A percentile compares a stretch with the other conserved stretches of the same genome.
phyloP scores from a whole-genome alignment of 2,797 vertebrate species.

The Chanos chanos region DNA sequence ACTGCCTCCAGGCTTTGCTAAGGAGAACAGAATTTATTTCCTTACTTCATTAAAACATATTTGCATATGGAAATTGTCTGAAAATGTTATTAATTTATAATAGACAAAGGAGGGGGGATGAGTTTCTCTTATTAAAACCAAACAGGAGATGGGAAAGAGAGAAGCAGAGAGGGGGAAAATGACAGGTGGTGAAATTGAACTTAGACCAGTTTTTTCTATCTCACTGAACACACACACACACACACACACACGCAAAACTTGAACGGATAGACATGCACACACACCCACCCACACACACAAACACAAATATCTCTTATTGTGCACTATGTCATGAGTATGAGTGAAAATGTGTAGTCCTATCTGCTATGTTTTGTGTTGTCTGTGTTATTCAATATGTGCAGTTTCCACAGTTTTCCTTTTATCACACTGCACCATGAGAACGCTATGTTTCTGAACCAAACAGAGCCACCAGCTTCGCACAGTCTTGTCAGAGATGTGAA shows the following conservation, averaged over 20 bases:
- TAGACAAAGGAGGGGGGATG: constrained; percentile 72
- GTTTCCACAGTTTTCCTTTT: background rate
- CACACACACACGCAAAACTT: too few species aligned
- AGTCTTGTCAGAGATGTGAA: too few species aligned
- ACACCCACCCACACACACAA: too few species aligned
- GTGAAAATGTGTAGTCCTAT: too few species aligned
- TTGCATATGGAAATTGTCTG: constrained; percentile 78
- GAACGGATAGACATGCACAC: too few species aligned
- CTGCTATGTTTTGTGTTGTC: background rate
- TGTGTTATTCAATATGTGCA: background rate
- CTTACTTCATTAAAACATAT: constrained; percentile 79
- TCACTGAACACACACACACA: background rate
- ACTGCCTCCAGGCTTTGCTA: constrained; percentile 61
- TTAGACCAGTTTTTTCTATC: constrained; percentile 43
- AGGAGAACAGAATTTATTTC: constrained; percentile 59
- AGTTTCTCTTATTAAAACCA: constrained; percentile 65
- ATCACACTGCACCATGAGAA: too few species aligned
- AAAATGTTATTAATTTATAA: constrained; percentile 76
- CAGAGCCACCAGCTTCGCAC: too few species aligned
- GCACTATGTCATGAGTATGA: background rate
- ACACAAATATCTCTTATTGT: too few species aligned
- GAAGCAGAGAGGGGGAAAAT: constrained; percentile 18
- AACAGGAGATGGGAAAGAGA: constrained; percentile 38
- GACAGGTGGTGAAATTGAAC: constrained; percentile 63
- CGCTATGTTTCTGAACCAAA: too few species aligned